phyloP scores from a whole-genome alignment of 2,113 vertebrate species.

The Dipodomys merriami region DNA sequence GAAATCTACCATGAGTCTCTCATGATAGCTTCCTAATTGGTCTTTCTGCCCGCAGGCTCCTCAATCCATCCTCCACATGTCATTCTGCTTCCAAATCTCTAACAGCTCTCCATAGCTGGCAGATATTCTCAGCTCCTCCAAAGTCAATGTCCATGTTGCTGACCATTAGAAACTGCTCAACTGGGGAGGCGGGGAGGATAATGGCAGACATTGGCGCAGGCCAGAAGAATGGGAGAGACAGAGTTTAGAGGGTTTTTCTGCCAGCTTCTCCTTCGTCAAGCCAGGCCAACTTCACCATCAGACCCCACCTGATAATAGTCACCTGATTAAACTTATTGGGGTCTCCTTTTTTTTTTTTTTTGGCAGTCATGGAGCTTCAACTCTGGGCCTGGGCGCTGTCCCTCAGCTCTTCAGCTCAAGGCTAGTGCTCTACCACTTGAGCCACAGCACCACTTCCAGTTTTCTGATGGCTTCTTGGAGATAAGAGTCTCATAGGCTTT shows the following conservation, averaged over 20 bases:
- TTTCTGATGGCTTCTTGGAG: too few relatives aligned
- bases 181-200: too few relatives aligned
- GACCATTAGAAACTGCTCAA: neutral
- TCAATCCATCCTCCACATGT: neutral
- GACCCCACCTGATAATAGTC: neutral
- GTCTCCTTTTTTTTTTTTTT: neutral
- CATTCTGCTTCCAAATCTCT: neutral
- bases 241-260: neutral
- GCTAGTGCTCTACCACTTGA: too few relatives aligned
- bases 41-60: slow-evolving; percentile 5
- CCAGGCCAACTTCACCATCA: neutral
- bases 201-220: neutral
- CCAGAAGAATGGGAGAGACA: neutral
- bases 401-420: too few relatives aligned
- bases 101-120: neutral
- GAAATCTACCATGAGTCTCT: neutral
- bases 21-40: slow-evolving; percentile 34
- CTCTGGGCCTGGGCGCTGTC: too few relatives aligned
- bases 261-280: neutral
- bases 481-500: too few relatives aligned
- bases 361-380: too few relatives aligned
- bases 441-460: too few relatives aligned
- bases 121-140: neutral
- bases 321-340: neutral
- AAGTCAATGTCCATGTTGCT: too few relatives aligned